Evolutionary conservation across 2,888 invertebrate genomes (phyloP).

Genomic region (Drosophila paramelanica): DNA sequence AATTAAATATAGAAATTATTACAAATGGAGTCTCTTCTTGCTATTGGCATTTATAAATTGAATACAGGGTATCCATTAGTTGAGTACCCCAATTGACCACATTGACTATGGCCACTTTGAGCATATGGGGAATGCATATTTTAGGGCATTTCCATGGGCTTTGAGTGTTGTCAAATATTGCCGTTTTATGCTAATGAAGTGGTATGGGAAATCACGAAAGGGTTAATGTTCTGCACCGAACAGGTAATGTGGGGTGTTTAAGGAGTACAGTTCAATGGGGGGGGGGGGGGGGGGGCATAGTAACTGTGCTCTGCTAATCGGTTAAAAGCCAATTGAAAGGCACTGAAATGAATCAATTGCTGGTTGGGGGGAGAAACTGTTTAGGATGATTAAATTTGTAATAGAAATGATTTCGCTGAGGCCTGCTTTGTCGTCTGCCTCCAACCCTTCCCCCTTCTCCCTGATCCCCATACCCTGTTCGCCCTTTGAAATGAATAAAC

Average conservation of each 20-base stretch:
- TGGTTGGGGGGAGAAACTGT: conserved; percentile 56
- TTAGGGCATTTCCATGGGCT: conserved; percentile 18
- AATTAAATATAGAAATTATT: no score
- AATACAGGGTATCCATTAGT: conserved; percentile 18
- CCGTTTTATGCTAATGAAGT: conserved; percentile 72
- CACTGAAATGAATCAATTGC: conserved; percentile 76
- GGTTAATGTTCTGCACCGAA: conserved; percentile 45
- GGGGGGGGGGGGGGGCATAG: not conserved
- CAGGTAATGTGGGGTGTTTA: not conserved
- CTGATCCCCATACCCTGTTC: not conserved
- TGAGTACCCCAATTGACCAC: not conserved
- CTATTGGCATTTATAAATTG: no score
- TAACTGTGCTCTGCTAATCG: conserved; percentile 60
- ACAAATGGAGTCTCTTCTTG: no score
- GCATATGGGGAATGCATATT: conserved; percentile 32
- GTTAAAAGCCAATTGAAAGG: conserved; percentile 77
- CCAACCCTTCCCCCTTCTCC: not conserved
- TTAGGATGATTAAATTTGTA: conserved; percentile 78
- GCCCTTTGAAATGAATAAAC: conserved; percentile 41
- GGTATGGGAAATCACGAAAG: conserved; percentile 56
- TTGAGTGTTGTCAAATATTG: conserved; percentile 60
- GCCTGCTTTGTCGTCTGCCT: conserved; percentile 43
- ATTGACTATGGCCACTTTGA: conserved; percentile 3
- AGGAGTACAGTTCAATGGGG: not conserved
- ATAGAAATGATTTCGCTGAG: conserved; percentile 69